Base-by-base conservation (phyloP, 1,140 invertebrate genomes). In the Solen grandis region DNA sequence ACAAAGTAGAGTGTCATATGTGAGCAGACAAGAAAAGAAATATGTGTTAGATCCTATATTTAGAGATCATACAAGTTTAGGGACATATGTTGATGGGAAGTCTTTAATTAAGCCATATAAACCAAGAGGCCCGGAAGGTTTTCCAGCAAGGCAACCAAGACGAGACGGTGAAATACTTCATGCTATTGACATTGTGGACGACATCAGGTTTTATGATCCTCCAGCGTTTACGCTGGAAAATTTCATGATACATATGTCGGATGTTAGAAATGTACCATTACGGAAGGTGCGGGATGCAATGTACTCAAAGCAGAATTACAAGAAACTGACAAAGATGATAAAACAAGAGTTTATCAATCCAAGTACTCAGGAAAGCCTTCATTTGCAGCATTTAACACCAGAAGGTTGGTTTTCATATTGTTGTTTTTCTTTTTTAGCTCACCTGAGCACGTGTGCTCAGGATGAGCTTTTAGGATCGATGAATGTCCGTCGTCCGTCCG, bases 171-270 rank as follows among this genome's bases (percentile, higher is more conserved):
- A 88, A 54, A 77, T 88, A n/a, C 33, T 82, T 10, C 63, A 84
- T 63, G 76, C 83, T 63, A 86, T 81, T 54, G 87, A 87, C 35
- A 62, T 80, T 55, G 66, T 81, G 19, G 89, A 90, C 82, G 90
- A 91, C 68, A 78, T 85, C 0, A 72, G 85, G 33, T 91, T 86
- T 66, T 87, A 85, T 69, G 54, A 86, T 19, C 88, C 86, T n/a
- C 89, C 89, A 54, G 84, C 85, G 33, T 91, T 92, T 78, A 91
- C 87, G 22, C 63, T 91, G 50, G 87, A 92, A 62, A 86, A 89
- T 65, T 92, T 91, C 83, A 31, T 91, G 33, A 74, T 84, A 22
- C 68, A 86, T 35, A 60, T 90, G 2, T 85, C 89, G 8, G 84
- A 89, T 29, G 68, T 77, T 10, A 76, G 81, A 25, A 85, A 79